A percentile compares a stretch with the other conserved stretches of the same genome.
phyloP scores from a whole-genome alignment of 2,888 invertebrate genomes.

The Cecidostiba fungosa region DNA sequence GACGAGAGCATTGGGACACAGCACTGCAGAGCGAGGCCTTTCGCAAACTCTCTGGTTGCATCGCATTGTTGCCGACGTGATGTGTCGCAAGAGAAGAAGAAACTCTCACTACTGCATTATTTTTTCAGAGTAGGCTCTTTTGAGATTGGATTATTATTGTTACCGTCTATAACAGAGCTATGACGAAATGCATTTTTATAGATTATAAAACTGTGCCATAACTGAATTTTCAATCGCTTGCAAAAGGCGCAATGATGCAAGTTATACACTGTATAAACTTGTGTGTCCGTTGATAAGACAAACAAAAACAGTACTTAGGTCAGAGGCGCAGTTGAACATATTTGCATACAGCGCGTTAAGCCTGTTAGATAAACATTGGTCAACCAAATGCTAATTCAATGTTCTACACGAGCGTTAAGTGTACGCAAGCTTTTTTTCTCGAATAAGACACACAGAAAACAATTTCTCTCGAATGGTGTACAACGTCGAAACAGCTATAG shows the following conservation, averaged over 20 bases:
- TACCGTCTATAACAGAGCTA: too few relatives aligned
- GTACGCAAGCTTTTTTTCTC: too few relatives aligned
- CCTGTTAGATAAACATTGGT: slow-evolving; percentile 6
- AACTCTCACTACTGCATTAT: not conserved
- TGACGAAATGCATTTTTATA: not conserved
- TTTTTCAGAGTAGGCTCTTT: not conserved
- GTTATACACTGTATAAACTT: too few relatives aligned
- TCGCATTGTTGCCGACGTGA: slow-evolving; percentile 22
- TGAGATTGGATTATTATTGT: not conserved
- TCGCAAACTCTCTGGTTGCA: slow-evolving; percentile 32
- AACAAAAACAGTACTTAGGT: not conserved
- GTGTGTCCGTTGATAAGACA: not conserved
- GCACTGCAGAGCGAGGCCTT: not conserved
- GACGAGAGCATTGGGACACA: not conserved
- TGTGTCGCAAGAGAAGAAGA: slow-evolving; percentile 19
- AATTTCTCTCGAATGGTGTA: not conserved
- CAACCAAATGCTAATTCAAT: not conserved
- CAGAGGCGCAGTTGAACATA: not conserved
- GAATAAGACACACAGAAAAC: not conserved
- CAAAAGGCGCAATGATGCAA: not conserved
- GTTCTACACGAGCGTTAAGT: not conserved
- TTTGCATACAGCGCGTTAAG: not conserved
- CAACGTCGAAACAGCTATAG: too few relatives aligned
- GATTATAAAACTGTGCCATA: not conserved
- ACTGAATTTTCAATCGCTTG: not conserved